A percentile compares a stretch with the other conserved stretches of the same genome.
Evolutionary conservation across 2,113 vertebrate species (phyloP).

Genomic region (Amphiprion ocellaris): DNA sequence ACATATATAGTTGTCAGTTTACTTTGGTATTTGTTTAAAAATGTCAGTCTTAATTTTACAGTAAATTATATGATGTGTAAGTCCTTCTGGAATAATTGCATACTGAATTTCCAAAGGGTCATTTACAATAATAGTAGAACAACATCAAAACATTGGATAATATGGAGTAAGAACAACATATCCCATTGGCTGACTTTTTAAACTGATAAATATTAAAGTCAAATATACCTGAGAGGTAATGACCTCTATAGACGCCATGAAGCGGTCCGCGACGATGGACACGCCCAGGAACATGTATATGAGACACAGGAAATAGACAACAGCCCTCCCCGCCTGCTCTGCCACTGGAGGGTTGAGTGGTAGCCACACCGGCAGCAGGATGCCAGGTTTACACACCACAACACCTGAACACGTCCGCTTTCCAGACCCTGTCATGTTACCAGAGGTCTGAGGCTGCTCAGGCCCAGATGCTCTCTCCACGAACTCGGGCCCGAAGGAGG

Average conservation of each 20-base stretch:
- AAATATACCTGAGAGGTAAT: constrained; percentile 94
- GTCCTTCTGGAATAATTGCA: no score
- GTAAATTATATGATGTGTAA: no score
- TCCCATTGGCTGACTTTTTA: no score
- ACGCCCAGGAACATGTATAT: constrained; percentile 96
- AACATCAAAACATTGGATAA: background rate
- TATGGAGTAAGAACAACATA: background rate
- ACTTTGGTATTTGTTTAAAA: no score
- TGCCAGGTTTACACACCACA: constrained; percentile 86
- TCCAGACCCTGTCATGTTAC: constrained; percentile 40
- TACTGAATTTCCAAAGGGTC: no score
- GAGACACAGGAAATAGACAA: constrained; percentile 93
- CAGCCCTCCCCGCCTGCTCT: constrained; percentile 89
- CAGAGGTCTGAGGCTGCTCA: constrained; percentile 56
- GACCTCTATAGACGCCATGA: constrained; percentile 98
- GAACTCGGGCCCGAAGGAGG: constrained; percentile 46
- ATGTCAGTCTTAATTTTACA: no score
- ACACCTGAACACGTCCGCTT: constrained; percentile 77
- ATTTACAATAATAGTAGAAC: no score
- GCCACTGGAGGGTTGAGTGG: constrained; percentile 87
- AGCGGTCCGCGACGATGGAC: constrained; percentile 96
- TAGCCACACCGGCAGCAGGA: constrained; percentile 93
- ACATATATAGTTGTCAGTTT: no score
- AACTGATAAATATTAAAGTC: background rate
- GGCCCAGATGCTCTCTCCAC: constrained; percentile 58